Evolutionary conservation across 2,888 invertebrate genomes (phyloP).

Genomic region (Amorpha juglandis): DNA sequence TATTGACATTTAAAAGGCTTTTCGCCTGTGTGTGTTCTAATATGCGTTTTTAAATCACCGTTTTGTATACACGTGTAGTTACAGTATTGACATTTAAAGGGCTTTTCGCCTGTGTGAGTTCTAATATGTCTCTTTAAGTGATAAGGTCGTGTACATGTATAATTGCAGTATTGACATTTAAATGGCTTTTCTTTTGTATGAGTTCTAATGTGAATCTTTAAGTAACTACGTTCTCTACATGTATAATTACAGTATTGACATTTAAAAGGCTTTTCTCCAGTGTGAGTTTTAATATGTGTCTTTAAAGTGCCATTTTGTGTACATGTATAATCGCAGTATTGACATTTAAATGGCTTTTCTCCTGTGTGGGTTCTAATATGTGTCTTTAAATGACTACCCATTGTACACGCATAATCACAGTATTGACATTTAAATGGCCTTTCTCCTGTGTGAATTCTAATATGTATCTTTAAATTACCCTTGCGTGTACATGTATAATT

Average conservation of each 20-base stretch:
- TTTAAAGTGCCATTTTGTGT: background rate
- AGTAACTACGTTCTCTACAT: background rate
- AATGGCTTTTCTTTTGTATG: constrained; percentile 35
- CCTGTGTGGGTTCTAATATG: background rate
- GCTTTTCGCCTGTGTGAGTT: too few relatives aligned
- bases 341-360: background rate
- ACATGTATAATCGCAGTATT: constrained; percentile 2
- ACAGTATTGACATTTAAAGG: too few relatives aligned
- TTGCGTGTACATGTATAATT: background rate
- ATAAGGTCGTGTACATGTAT: constrained; percentile 20
- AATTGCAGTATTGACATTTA: constrained; percentile 27
- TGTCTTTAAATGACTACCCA: background rate
- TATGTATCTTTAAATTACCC: background rate
- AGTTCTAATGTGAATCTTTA: constrained; percentile 25
- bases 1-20: constrained; percentile 29
- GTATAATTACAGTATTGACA: constrained; percentile 27
- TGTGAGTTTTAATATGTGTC: constrained; percentile 2
- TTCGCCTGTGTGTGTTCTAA: constrained; percentile 35
- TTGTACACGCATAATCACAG: background rate
- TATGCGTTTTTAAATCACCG: background rate
- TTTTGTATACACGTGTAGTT: too few relatives aligned
- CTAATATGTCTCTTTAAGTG: constrained; percentile 30
- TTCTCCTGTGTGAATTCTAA: background rate
- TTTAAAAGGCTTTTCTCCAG: constrained; percentile 17
- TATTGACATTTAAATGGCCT: background rate